Conservation (phyloP, 1,140 invertebrate genomes). For the Hylaeus anthracinus region DNA sequence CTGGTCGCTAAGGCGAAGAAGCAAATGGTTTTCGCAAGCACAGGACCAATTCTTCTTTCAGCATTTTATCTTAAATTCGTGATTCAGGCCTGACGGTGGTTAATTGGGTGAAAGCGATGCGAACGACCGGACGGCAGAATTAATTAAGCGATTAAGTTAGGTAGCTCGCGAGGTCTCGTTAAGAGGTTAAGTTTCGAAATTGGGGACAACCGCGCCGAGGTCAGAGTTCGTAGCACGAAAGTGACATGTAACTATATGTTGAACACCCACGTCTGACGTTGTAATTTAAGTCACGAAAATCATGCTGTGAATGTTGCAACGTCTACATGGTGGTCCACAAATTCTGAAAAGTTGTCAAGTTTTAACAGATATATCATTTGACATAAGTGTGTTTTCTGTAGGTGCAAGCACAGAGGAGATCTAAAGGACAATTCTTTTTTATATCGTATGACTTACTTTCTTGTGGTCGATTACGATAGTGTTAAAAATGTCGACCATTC, state of each 20-base stretch:
- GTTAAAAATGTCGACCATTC: no score
- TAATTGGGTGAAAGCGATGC: conserved; percentile 69
- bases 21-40: neutral
- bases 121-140: conserved; percentile 65
- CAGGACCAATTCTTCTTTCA: conserved; percentile 6
- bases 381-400: no score
- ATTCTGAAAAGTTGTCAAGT: no score
- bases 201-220: conserved; percentile 64
- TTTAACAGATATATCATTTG: no score
- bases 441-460: no score
- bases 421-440: no score
- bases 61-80: conserved; percentile 55
- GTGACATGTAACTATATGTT: conserved; percentile 34
- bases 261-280: conserved; percentile 45
- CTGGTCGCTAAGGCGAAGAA: neutral
- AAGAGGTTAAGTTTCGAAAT: conserved; percentile 71
- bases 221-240: conserved; percentile 58
- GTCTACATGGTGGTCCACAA: no score
- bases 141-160: conserved; percentile 70
- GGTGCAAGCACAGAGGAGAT: no score
- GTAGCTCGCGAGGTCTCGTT: conserved; percentile 56
- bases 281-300: neutral
- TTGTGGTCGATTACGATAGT: no score
- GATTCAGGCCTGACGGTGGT: conserved; percentile 33
- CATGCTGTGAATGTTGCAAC: neutral